Percentiles rank a stretch among this genome's conserved stretches.
Conservation (phyloP, 2,797 vertebrate genomes). For the Spatula clypeata region DNA sequence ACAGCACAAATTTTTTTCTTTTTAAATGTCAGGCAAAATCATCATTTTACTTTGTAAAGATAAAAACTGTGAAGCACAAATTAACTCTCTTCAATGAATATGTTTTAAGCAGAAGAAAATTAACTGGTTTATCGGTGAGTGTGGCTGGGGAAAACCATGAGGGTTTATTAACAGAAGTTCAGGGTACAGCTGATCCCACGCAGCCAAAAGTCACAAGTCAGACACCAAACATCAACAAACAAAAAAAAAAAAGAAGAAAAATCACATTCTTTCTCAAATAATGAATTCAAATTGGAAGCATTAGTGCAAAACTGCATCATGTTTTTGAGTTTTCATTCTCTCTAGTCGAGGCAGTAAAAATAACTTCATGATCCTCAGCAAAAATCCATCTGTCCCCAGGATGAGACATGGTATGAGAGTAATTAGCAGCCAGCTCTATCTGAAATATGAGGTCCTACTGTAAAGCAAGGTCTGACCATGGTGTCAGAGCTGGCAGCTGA, state of each 20-base stretch:
- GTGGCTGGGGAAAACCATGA: neutral
- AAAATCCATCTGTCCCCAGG: neutral
- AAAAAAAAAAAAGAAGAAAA: neutral
- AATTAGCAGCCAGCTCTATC: neutral
- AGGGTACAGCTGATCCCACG: neutral
- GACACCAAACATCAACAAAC: neutral
- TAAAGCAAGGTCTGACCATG: neutral
- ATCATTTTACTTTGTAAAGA: conserved; percentile 43
- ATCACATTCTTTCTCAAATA: neutral
- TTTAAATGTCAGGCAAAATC: neutral
- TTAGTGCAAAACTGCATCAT: neutral
- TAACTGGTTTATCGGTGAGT: conserved; percentile 3
- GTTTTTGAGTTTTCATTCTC: neutral
- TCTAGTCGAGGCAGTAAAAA: neutral
- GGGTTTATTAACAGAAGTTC: neutral
- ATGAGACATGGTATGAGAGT: neutral
- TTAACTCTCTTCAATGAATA: conserved; percentile 11
- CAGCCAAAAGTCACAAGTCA: neutral
- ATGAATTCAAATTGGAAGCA: neutral
- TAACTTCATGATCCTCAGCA: neutral
- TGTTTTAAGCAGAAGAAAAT: conserved; percentile 31
- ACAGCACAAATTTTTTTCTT: neutral
- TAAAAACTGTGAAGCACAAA: neutral
- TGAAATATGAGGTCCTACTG: neutral
- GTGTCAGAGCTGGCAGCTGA: neutral